phyloP scores from a whole-genome alignment of 2,113 vertebrate species.

The Azemiops feae region DNA sequence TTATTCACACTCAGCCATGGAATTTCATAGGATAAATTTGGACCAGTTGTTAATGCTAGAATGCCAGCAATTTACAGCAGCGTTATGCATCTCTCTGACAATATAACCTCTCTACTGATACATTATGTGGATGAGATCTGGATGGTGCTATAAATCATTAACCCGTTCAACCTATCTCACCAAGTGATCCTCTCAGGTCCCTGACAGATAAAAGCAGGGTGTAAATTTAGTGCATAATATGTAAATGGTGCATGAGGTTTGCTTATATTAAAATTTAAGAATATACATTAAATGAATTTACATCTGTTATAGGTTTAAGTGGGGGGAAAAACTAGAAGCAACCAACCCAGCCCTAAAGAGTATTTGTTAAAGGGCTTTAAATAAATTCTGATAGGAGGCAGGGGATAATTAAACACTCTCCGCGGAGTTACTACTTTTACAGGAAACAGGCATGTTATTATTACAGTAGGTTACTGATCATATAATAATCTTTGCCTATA shows the following conservation, averaged over 20 bases:
- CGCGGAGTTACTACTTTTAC: slow-evolving; percentile 13
- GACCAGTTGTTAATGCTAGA: neutral
- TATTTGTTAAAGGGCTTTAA: neutral
- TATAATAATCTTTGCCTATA: neutral
- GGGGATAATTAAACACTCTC: neutral
- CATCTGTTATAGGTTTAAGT: neutral
- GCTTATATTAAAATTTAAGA: neutral
- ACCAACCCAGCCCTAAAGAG: neutral
- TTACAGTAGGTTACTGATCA: neutral
- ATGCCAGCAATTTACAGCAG: neutral
- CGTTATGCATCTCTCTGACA: neutral
- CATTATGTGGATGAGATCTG: neutral
- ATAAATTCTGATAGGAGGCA: neutral
- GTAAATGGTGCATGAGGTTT: neutral
- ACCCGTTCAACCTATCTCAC: neutral
- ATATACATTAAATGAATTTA: neutral
- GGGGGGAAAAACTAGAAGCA: neutral
- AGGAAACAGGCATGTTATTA: slow-evolving; percentile 23
- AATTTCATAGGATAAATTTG: neutral
- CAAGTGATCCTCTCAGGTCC: neutral
- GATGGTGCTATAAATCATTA: neutral
- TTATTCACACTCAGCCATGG: neutral
- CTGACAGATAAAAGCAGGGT: neutral
- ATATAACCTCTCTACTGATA: neutral
- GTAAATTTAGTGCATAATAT: neutral